Conservation (phyloP, 2,888 invertebrate species). For the Acleris emargana region DNA sequence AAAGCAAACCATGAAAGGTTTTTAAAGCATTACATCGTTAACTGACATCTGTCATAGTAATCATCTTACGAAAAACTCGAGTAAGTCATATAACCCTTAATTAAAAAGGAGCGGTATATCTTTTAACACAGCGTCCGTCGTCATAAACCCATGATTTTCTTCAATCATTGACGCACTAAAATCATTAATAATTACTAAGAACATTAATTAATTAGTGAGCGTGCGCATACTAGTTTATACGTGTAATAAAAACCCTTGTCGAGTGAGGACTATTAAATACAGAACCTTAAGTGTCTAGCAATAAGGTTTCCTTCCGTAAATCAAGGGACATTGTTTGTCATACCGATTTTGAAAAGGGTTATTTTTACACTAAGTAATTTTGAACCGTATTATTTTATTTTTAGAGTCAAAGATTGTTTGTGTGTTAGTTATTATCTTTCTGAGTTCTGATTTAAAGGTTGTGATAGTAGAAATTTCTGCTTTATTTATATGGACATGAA, state of each 20-base stretch:
- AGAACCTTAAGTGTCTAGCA: neutral
- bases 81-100: no score
- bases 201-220: constrained; percentile 34
- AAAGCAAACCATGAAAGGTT: no score
- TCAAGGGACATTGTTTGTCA: constrained; percentile 13
- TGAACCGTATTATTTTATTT: neutral
- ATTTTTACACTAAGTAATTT: neutral
- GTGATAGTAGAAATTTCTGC: constrained; percentile 19
- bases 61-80: no score
- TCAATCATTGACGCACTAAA: constrained; percentile 32
- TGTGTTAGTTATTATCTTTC: constrained; percentile 19
- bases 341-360: constrained; percentile 24
- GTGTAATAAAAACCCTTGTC: constrained; percentile 25
- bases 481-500: constrained; percentile 24
- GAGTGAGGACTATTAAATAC: neutral
- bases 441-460: constrained; percentile 26
- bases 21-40: no score
- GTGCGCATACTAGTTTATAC: constrained; percentile 22
- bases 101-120: neutral
- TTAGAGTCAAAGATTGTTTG: neutral
- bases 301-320: constrained; percentile 8
- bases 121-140: constrained; percentile 3
- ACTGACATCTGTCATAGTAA: no score
- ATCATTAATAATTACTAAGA: constrained; percentile 41
- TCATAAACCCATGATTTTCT: constrained; percentile 27